phyloP scores from a whole-genome alignment of 2,113 vertebrate species.

The Apodemus speciosus region DNA sequence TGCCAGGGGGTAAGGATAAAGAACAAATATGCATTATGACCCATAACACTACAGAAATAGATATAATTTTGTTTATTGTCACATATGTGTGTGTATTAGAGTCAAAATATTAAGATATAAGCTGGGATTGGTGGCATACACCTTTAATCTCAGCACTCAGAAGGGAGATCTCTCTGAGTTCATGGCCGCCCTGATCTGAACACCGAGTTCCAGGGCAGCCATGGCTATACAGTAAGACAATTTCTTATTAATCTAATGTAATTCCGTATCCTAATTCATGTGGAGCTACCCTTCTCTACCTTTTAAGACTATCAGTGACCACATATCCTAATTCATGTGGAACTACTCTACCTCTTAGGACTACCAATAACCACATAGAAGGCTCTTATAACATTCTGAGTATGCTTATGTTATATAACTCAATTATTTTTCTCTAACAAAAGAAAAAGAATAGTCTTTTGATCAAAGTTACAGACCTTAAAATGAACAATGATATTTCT shows the following conservation, averaged over 20 bases:
- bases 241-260: background rate
- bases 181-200: background rate
- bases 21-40: background rate
- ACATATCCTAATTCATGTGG: background rate
- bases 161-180: background rate
- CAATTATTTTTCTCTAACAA: background rate
- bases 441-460: background rate
- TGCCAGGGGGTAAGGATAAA: background rate
- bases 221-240: background rate
- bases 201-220: background rate
- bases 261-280: background rate
- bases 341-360: background rate
- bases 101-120: background rate
- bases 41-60: background rate
- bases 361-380: background rate
- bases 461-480: too few relatives aligned
- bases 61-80: background rate
- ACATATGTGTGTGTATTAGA: too few relatives aligned
- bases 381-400: background rate
- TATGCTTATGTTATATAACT: background rate
- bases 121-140: background rate
- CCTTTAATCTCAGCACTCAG: background rate
- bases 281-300: background rate
- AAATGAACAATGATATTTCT: background rate
- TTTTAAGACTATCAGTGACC: background rate